These are phyloP conservation scores for Drosophila mayri DNA, from an alignment of 1,140 invertebrate species.

Conservation along the genomic window DNA sequence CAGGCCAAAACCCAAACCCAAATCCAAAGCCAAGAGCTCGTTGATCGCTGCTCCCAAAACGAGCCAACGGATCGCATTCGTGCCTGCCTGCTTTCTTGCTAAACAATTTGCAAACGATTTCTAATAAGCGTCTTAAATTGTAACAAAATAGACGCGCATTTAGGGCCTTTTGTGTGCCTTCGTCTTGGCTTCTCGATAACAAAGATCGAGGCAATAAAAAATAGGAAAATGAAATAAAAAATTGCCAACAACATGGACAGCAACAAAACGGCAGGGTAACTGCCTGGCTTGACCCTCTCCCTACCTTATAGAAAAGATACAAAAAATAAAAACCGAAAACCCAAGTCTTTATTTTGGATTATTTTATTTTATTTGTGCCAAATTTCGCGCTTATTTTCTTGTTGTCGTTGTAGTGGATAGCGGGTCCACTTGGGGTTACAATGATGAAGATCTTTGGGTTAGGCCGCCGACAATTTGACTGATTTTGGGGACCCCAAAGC, in stretches of 20 bases:
- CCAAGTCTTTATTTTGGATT: constrained; percentile 30
- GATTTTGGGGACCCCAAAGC: constrained; percentile 24
- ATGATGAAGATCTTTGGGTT: constrained; percentile 52
- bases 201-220: constrained; percentile 41
- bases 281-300: constrained; percentile 37
- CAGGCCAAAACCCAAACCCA: not conserved
- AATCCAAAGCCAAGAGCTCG: constrained; percentile 16
- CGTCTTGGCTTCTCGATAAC: constrained; percentile 50
- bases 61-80: constrained; percentile 50
- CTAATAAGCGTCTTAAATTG: constrained; percentile 83
- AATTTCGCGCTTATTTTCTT: constrained; percentile 68
- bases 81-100: constrained; percentile 74
- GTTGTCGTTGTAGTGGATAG: constrained; percentile 20
- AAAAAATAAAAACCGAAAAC: constrained; percentile 25
- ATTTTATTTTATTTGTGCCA: constrained; percentile 61
- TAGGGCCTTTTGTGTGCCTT: constrained; percentile 73
- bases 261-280: constrained; percentile 58
- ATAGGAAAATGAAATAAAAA: constrained; percentile 42
- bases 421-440: constrained; percentile 41
- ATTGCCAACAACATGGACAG: constrained; percentile 42
- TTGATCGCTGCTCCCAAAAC: constrained; percentile 38
- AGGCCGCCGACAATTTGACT: constrained; percentile 45
- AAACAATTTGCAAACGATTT: constrained; percentile 83
- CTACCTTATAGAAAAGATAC: constrained; percentile 12
- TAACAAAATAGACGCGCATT: constrained; percentile 83